phyloP scores from a whole-genome alignment of 2,113 vertebrate genomes.

The Chaetodon trifascialis region DNA sequence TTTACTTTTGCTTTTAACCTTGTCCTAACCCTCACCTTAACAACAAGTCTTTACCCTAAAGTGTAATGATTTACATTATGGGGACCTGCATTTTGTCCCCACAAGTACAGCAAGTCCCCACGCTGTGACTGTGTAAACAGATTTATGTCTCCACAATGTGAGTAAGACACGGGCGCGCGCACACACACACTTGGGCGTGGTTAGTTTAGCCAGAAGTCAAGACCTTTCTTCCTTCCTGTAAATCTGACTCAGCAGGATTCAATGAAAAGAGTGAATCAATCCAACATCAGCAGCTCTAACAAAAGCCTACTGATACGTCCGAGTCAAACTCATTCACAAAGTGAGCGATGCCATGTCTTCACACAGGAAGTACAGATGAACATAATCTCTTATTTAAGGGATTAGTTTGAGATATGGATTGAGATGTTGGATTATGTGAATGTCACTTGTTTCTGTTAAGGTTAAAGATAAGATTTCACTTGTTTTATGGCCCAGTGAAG shows the following conservation, averaged over 20 bases:
- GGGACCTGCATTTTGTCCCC: no score
- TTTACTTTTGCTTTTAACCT: no score
- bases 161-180: no score
- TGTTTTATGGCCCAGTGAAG: not conserved
- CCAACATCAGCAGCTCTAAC: conserved; percentile 12
- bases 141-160: no score
- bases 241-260: conserved; percentile 16
- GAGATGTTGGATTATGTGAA: not conserved
- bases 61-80: no score
- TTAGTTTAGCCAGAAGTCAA: conserved; percentile 2
- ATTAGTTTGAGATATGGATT: not conserved
- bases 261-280: not conserved
- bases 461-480: not conserved
- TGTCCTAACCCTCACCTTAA: no score
- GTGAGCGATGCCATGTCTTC: not conserved
- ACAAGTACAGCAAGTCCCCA: no score
- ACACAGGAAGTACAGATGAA: not conserved
- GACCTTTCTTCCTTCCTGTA: conserved; percentile 15
- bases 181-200: not conserved
- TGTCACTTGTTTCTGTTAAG: not conserved
- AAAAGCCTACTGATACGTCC: not conserved
- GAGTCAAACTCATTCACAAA: conserved; percentile 5
- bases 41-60: no score
- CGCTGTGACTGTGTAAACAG: no score
- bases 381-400: not conserved